Conservation (phyloP, 2,888 invertebrate species). For the Hypomecis punctinalis region DNA sequence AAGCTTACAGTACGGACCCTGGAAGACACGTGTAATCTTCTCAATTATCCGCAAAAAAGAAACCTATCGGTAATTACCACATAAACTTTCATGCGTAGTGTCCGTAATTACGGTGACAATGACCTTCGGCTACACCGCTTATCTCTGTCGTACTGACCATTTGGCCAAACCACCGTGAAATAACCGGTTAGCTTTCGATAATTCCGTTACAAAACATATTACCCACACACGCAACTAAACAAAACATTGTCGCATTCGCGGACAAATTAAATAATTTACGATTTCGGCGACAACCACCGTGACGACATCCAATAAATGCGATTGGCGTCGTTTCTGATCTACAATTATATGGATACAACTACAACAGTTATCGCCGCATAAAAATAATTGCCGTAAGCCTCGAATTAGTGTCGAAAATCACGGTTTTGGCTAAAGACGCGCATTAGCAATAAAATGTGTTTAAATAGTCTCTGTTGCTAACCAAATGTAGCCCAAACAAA, state of each 20-base stretch:
- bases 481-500: conserved; percentile 14
- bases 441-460: conserved; percentile 24
- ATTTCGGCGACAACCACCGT: conserved; percentile 49
- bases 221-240: conserved; percentile 41
- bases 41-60: conserved; percentile 24
- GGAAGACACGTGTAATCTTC: conserved; percentile 7
- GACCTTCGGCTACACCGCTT: conserved; percentile 42
- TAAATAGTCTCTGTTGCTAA: conserved; percentile 21
- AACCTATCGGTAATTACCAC: conserved; percentile 19
- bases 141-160: conserved; percentile 33
- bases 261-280: conserved; percentile 47
- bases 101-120: conserved; percentile 39
- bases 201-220: conserved; percentile 43
- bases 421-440: conserved; percentile 15
- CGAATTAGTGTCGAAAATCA: conserved; percentile 35
- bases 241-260: conserved; percentile 44
- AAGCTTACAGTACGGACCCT: no score
- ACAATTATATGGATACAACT: conserved; percentile 43
- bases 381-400: conserved; percentile 40
- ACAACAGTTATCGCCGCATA: conserved; percentile 44
- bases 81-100: conserved; percentile 32
- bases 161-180: conserved; percentile 45
- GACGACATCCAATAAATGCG: conserved; percentile 45
- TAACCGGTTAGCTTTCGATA: conserved; percentile 47
- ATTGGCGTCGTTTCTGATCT: conserved; percentile 44